These are phyloP conservation scores for Acipenser transmontanus DNA, from an alignment of 2,797 vertebrate genomes.

Conservation along the genomic window DNA sequence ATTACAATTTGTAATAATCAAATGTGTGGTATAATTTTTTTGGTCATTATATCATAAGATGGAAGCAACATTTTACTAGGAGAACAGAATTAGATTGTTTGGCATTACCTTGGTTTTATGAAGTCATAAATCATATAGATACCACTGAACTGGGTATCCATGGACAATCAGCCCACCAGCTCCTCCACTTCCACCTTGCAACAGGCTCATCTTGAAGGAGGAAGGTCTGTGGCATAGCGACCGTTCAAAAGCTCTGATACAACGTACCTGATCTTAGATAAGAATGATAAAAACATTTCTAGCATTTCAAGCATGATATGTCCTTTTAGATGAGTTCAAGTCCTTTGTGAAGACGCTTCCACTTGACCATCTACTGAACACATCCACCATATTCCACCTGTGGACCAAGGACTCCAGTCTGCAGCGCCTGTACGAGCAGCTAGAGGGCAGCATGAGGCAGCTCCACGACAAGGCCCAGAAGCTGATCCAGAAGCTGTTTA, in stretches of 20 bases:
- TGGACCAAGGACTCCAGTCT: conserved; percentile 56
- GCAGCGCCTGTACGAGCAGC: conserved; percentile 62
- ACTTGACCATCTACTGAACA: conserved; percentile 57
- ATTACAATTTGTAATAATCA: no score
- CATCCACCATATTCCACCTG: conserved; percentile 61
- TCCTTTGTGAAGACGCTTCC: conserved; percentile 59
- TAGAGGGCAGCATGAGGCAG: conserved; percentile 54
- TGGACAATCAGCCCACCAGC: no score
- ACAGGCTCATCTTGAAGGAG: not conserved
- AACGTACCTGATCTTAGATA: not conserved
- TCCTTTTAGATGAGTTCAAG: conserved; percentile 58
- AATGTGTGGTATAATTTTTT: no score
- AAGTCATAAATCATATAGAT: no score
- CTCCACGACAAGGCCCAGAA: conserved; percentile 60
- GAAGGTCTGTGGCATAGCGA: not conserved
- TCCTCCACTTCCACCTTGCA: no score
- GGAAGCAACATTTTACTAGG: no score
- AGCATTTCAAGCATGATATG: not conserved
- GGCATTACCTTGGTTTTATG: no score
- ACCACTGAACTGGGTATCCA: no score
- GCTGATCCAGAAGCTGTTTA: conserved; percentile 62
- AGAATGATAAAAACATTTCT: not conserved
- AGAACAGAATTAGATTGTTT: no score
- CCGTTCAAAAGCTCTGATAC: not conserved
- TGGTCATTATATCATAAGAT: no score